These are phyloP conservation scores for Hylaea fasciaria DNA, from an alignment of 2,888 invertebrate species.

Conservation along the genomic window DNA sequence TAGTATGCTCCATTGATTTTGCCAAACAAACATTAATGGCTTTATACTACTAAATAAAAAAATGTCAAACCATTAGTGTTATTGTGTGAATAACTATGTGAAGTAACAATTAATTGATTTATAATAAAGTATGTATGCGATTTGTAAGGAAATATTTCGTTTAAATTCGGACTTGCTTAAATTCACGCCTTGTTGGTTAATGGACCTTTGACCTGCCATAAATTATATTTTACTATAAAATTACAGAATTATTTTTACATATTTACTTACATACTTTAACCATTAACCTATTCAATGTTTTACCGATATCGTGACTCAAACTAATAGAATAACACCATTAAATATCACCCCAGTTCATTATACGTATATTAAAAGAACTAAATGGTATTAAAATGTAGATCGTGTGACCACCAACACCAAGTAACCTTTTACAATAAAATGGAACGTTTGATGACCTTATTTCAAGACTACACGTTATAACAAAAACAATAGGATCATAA, in stretches of 20 bases:
- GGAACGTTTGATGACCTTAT: slow-evolving; percentile 9
- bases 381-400: slow-evolving; percentile 5
- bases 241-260: neutral
- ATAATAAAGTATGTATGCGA: neutral
- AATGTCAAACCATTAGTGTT: slow-evolving; percentile 20
- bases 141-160: slow-evolving; percentile 4
- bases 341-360: neutral
- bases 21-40: too few species aligned
- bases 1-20: too few species aligned
- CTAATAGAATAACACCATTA: neutral
- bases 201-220: slow-evolving; percentile 15
- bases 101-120: slow-evolving; percentile 5
- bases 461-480: slow-evolving; percentile 13
- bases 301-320: neutral
- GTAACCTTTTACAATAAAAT: slow-evolving; percentile 5
- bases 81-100: slow-evolving; percentile 24
- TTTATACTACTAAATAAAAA: slow-evolving; percentile 14
- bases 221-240: neutral
- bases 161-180: slow-evolving; percentile 23
- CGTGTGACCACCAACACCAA: neutral
- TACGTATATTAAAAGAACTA: neutral
- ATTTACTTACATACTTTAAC: neutral
- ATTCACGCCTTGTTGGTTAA: slow-evolving; percentile 21
- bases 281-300: neutral
- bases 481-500: slow-evolving; percentile 19